Evolutionary conservation across 92 coral and sea anemone genomes (phyloP), one percentile per base, ranked within the genome.

Genomic region (Anthopleura xanthogrammica): DNA sequence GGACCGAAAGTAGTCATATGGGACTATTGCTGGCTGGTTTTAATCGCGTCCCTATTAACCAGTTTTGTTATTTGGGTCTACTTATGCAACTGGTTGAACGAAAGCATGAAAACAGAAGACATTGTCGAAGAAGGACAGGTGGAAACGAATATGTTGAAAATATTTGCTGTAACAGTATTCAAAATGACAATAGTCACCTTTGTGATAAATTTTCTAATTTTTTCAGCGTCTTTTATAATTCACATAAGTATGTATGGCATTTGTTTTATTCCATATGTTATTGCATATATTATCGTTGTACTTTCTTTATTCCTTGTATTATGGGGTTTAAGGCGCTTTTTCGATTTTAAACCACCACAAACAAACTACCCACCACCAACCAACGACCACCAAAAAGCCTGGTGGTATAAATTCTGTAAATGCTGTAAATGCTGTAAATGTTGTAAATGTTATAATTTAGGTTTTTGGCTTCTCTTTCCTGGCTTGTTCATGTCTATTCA

Each of bases 401-500:
- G n/a, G n/a, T n/a, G n/a, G n/a, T n/a, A n/a, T n/a, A n/a, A n/a
- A n/a, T n/a, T n/a, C n/a, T n/a, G n/a, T n/a, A n/a, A n/a, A n/a
- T n/a, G n/a, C n/a, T n/a, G n/a, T n/a, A n/a, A 1, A 1, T 29
- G 36, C 36, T 29, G 36, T 29, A 29, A 29, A 29, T 29, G 36
- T 1, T 29, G 36, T 29, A 29, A 29, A 29, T 56, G 19, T 12
- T 78, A 43, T 43, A 58, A 43, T 14, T 22, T 36, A 57, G 24
- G 72, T 2, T 16, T 7, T 79, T 57, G 8, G 12, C 46, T 75
- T 9, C 85, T 86, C 54, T 76, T 80, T 12, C 89, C 89, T 46
- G 60, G 72, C 46, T 12, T 86, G n/a, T 86, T 80, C 50, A 74
- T 80, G 79, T 75, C 80, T 42, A 66, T 64, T 57, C 72, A 79